Percentiles rank a stretch among this genome's conserved stretches.
Conservation (phyloP, 2,113 vertebrate genomes). For the Meleagris gallopavo region DNA sequence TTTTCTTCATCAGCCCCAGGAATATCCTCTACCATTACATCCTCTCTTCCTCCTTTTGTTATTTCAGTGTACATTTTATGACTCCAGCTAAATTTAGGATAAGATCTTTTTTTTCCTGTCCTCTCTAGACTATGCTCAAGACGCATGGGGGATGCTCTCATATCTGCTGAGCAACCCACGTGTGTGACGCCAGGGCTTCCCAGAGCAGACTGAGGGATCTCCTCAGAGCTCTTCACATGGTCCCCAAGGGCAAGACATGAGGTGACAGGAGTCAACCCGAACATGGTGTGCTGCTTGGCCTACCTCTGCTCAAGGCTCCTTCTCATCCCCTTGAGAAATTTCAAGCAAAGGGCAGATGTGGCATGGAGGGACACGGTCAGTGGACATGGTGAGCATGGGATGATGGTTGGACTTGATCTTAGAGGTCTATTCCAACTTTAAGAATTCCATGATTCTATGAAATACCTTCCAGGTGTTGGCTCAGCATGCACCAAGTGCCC, state of each 20-base stretch:
- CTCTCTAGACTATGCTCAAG: neutral
- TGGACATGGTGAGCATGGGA: no score
- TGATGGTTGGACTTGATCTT: no score
- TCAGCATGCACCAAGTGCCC: accelerated
- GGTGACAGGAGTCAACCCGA: neutral
- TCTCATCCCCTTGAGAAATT: neutral
- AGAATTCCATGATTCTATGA: no score
- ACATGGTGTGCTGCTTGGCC: neutral
- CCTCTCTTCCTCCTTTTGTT: constrained; percentile 62
- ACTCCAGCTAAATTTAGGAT: constrained; percentile 14
- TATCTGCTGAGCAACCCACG: neutral
- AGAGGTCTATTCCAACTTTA: no score
- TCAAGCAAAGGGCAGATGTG: no score
- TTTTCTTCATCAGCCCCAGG: constrained; percentile 51
- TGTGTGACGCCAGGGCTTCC: neutral
- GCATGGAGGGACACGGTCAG: no score
- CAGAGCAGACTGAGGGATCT: neutral
- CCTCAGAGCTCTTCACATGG: accelerated
- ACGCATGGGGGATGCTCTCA: neutral
- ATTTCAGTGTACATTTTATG: neutral
- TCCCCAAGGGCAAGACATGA: accelerated
- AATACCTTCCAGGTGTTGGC: accelerated
- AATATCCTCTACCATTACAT: constrained; percentile 54
- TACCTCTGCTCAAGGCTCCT: neutral
- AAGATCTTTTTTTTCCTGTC: constrained; percentile 30